Evolutionary conservation across 1,140 invertebrate species (phyloP).

Genomic region (Heliconius melpomene): DNA sequence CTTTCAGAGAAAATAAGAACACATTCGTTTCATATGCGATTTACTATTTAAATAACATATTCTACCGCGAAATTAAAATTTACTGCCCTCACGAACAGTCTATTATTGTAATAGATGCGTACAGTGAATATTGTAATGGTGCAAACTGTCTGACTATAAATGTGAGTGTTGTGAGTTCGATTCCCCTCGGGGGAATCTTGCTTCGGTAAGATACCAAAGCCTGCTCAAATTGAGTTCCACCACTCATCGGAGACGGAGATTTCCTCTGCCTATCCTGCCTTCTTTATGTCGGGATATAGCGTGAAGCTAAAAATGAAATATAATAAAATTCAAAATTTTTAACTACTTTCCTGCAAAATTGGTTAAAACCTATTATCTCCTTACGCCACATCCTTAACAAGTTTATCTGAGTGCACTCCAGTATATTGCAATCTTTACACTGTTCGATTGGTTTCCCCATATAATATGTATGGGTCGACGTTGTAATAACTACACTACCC

Average conservation of each 20-base stretch:
- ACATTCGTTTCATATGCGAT: background rate
- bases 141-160: no score
- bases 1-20: background rate
- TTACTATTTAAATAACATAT: conserved; percentile 4
- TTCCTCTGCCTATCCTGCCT: no score
- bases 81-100: background rate
- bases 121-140: background rate
- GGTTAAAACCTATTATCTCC: conserved; percentile 8
- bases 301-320: background rate
- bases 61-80: background rate
- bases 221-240: background rate
- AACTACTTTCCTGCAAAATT: background rate
- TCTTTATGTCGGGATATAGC: no score
- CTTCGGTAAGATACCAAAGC: no score
- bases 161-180: no score
- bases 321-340: background rate
- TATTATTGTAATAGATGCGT: background rate
- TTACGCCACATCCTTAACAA: conserved; percentile 12
- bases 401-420: conserved; percentile 11
- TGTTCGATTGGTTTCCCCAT: background rate
- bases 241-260: background rate
- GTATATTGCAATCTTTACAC: conserved; percentile 13
- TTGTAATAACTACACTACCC: background rate
- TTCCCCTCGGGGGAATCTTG: no score
- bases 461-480: background rate